phyloP scores from a whole-genome alignment of 2,888 invertebrate genomes.

The Crocallis elinguaria region DNA sequence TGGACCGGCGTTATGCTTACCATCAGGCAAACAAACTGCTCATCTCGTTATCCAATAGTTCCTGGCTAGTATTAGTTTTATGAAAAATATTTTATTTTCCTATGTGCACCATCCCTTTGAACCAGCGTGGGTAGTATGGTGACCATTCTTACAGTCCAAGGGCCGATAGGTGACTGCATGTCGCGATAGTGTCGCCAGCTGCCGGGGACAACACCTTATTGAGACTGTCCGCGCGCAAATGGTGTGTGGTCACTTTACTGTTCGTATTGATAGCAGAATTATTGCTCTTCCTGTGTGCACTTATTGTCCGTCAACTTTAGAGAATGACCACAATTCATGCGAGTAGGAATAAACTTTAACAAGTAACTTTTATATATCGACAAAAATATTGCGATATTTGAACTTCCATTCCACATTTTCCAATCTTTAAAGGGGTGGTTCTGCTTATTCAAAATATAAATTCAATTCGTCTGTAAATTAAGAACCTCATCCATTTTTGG shows the following conservation, averaged over 20 bases:
- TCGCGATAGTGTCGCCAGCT: conserved; percentile 65
- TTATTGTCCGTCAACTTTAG: conserved; percentile 6
- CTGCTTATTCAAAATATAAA: no score
- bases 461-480: no score
- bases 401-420: no score
- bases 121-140: conserved; percentile 59
- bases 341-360: not conserved
- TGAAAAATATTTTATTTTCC: not conserved
- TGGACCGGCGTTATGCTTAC: no score
- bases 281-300: conserved; percentile 10
- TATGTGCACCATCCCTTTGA: conserved; percentile 43
- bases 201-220: conserved; percentile 62
- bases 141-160: conserved; percentile 21
- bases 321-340: not conserved
- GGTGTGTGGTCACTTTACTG: conserved; percentile 42
- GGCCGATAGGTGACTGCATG: conserved; percentile 48
- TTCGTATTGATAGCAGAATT: conserved; percentile 1
- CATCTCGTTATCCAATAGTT: no score
- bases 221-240: conserved; percentile 54
- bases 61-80: not conserved
- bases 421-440: no score
- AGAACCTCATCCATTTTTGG: no score
- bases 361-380: no score
- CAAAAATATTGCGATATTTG: no score
- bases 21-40: no score